Base-by-base conservation (phyloP, 2,113 vertebrate genomes). In the Sturnira hondurensis region DNA sequence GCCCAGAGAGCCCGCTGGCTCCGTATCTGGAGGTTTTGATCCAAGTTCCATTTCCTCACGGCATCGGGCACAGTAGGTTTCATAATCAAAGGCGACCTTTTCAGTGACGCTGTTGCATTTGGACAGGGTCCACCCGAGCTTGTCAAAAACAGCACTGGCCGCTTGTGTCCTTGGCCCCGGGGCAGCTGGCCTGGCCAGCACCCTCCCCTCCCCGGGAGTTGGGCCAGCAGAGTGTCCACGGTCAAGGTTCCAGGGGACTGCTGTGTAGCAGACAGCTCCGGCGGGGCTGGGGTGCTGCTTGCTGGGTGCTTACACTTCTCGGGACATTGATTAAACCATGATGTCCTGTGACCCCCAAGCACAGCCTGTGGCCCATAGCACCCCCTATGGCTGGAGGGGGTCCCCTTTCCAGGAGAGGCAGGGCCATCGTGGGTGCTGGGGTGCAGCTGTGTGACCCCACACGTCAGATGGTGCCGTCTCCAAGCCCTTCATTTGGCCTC, bases 351-450 rank as follows among this genome's bases (percentile, higher is more conserved):
- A 24, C 36, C 43, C 86, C 70, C 45, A 0, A 3, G 28, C 20
- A 26, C 58, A 41, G 61, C 70, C 83, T 8, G 16, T 0, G 22
- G 52, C 13, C 67, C 73, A 7, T 3, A 20, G 85, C 0, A 6
- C 45, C 3, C 31, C 28, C 0, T 13, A 4, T 0, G 10, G 15
- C 10, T 4, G 0, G n/a, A 5, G 11, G n/a, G 3, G 3, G 28
- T 5, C 6, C 8, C 20, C 15, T 16, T 52, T 54, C 67, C 47
- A 17, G 76, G 28, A 45, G 26, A 26, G 38, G 65, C 20, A 14
- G 5, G 0, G 17, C n/a, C 36, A 15, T 41, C 14, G 0, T 1
- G 5, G 74, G 54, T 13, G 31, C 8, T 14, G 14, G 36, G 61
- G 15, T 4, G 26, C 0, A 1, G 58, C 10, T 0, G 3, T 12